These are phyloP conservation scores for Gouania willdenowi DNA, from an alignment of 2,797 vertebrate genomes.

Conservation along the genomic window DNA sequence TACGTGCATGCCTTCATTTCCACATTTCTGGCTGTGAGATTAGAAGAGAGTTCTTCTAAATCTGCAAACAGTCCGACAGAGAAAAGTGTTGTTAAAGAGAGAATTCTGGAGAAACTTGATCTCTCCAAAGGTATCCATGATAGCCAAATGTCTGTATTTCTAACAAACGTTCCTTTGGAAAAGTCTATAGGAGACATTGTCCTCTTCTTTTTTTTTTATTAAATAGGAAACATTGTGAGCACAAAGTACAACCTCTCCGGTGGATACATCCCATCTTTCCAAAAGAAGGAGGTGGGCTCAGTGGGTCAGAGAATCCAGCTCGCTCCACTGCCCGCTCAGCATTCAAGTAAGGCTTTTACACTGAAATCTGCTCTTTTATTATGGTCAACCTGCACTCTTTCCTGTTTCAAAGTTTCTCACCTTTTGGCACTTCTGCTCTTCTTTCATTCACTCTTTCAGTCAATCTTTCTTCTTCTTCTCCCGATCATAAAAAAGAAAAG, in stretches of 20 bases:
- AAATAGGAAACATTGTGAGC: slow-evolving; percentile 75
- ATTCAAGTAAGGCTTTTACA: slow-evolving; percentile 75
- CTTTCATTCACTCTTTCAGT: slow-evolving; percentile 58
- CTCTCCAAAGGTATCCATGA: slow-evolving; percentile 67
- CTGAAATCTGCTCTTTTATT: neutral
- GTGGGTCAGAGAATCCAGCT: slow-evolving; percentile 91
- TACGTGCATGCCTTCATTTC: slow-evolving; percentile 38
- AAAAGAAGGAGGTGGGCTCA: slow-evolving; percentile 93
- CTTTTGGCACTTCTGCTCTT: slow-evolving; percentile 32
- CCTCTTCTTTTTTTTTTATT: slow-evolving; percentile 8
- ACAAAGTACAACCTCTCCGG: slow-evolving; percentile 75
- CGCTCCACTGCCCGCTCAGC: slow-evolving; percentile 75
- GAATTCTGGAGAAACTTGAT: slow-evolving; percentile 65
- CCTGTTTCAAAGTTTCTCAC: slow-evolving; percentile 16
- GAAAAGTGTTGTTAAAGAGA: slow-evolving; percentile 73
- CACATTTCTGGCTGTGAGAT: slow-evolving; percentile 22
- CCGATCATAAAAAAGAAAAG: slow-evolving; percentile 80
- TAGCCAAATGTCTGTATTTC: neutral
- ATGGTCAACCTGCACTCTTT: slow-evolving; percentile 1
- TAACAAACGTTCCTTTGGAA: no score
- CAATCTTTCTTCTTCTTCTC: slow-evolving; percentile 68
- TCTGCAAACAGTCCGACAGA: slow-evolving; percentile 79
- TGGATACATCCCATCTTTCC: slow-evolving; percentile 83
- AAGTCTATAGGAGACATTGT: no score
- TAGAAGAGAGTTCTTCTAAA: slow-evolving; percentile 81